Conservation (phyloP, 2,888 invertebrate genomes). For the Lasioglossum zephyrum region DNA sequence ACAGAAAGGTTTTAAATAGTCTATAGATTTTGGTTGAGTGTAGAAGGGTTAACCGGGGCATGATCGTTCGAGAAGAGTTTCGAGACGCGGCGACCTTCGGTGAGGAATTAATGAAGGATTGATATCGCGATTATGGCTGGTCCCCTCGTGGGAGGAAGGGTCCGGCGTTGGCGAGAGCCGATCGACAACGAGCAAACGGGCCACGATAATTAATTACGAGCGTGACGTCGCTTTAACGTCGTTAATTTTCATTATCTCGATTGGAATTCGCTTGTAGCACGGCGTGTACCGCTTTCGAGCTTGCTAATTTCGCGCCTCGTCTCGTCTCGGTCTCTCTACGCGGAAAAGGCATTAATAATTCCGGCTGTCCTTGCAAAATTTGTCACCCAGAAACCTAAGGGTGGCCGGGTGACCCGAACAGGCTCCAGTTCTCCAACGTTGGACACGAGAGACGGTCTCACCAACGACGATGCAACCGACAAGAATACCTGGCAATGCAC, state of each 20-base stretch:
- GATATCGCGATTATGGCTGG: conserved; percentile 67
- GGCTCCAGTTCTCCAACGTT: conserved; percentile 25
- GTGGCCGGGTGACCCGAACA: conserved; percentile 8
- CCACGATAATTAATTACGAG: conserved; percentile 70
- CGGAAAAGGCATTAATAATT: conserved; percentile 67
- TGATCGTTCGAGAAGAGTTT: conserved; percentile 47
- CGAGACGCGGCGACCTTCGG: conserved; percentile 48
- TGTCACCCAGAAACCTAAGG: conserved; percentile 54
- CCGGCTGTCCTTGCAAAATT: conserved; percentile 65
- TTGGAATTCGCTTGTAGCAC: conserved; percentile 70
- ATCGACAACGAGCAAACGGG: conserved; percentile 63
- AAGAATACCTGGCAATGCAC: conserved; percentile 65
- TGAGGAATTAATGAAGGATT: conserved; percentile 69
- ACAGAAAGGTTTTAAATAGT: too few relatives aligned
- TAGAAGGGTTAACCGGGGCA: conserved; percentile 46
- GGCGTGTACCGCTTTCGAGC: conserved; percentile 56
- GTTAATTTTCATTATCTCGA: conserved; percentile 74
- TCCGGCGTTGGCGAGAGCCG: conserved; percentile 50
- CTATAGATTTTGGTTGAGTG: too few relatives aligned
- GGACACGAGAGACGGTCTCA: conserved; percentile 36
- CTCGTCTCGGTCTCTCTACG: conserved; percentile 43
- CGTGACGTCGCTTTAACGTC: conserved; percentile 70
- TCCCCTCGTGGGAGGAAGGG: conserved; percentile 43
- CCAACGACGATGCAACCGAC: conserved; percentile 18
- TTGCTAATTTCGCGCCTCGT: conserved; percentile 67